Base-by-base conservation (phyloP, 2,113 vertebrate species). In the Catagonus wagneri region DNA sequence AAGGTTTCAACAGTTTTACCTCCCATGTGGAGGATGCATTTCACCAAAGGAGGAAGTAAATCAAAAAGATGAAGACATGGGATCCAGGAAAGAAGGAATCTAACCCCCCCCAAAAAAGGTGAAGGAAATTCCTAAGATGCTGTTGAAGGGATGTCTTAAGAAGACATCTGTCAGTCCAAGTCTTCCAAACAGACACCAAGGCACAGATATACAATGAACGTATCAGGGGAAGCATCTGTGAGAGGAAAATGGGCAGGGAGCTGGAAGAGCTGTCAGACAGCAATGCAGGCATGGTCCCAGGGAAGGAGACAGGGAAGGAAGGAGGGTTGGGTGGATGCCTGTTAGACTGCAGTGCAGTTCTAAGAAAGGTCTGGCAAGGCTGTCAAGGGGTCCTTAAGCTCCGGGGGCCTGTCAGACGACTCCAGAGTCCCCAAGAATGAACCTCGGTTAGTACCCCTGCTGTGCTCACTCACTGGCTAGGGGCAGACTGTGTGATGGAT, bases 1-100 rank as follows among this genome's bases (percentile, higher is more conserved):
- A 87, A 93, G 63, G 32, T 94, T 96, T 93, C 83, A 97, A 78
- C 65, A 92, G 93, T 97, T 87, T 92, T 97, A 94, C 90, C 93
- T 96, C 96, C 96, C 94, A 96, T 94, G 71, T 92, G 80, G 94
- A 93, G 44, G 60, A 94, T 71, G 52, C 44, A 74, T 87, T 96
- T 85, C 75, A 94, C 83, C 60, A 68, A 87, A 75, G 83, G 80
- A 81, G 11, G 65, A 89, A 92, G 95, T 80, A 74, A 96, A 92
- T 61, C 25, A 95, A 96, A 96, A 74, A 72, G 74, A 95, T 36
- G 84, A 91, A 83, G 72, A 93, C 66, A 54, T 79, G 25, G 15
- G 34, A 87, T 52, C 22, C 44, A 87, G 32, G 76, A 92, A 95
- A 79, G 23, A 90, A 92, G 60, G 61, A 54, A 58, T 79, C n/a